Evolutionary conservation across 2,113 vertebrate species (phyloP).

Genomic region (Phyllostomus hastatus): DNA sequence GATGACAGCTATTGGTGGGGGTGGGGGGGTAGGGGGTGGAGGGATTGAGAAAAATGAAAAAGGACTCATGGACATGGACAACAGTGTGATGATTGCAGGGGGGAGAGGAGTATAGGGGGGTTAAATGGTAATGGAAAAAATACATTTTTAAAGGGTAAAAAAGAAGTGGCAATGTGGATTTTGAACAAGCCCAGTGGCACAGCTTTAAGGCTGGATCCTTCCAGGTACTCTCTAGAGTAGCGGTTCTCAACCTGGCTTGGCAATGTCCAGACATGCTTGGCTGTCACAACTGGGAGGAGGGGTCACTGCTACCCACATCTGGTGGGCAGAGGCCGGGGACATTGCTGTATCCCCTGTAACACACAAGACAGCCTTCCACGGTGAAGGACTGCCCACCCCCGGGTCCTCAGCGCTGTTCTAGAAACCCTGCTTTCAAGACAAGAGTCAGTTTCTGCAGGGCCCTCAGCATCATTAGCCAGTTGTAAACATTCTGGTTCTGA

Average conservation of each 20-base stretch:
- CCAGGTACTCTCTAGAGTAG: background rate
- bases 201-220: background rate
- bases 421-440: background rate
- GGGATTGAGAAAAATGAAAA: no score
- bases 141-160: no score
- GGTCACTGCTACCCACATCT: background rate
- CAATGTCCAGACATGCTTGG: background rate
- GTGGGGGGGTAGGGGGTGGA: no score
- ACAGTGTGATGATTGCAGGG: no score
- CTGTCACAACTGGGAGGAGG: background rate
- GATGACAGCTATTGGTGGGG: no score
- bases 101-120: no score
- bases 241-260: background rate
- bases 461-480: background rate
- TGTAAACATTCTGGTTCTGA: background rate
- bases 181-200: background rate
- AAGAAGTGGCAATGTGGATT: background rate
- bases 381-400: background rate
- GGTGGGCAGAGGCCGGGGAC: background rate
- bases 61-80: no score
- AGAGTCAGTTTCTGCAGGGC: background rate
- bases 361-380: background rate
- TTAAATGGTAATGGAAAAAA: no score
- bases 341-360: no score
- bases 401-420: background rate